Evolutionary conservation across 64 coral and sea anemone genomes (phyloP).

Genomic region (Platygyra sinensis): DNA sequence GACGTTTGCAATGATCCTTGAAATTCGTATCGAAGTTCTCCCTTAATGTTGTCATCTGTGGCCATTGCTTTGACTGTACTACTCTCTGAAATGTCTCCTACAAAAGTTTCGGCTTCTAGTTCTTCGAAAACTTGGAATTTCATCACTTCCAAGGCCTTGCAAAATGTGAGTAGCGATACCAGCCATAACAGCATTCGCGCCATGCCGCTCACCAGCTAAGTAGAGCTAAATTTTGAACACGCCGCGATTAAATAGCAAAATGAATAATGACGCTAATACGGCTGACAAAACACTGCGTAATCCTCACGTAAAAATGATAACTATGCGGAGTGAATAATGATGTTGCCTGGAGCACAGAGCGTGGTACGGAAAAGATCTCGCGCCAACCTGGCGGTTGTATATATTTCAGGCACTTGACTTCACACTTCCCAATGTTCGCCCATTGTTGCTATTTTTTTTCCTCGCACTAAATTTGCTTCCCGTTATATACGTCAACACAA

Average conservation of each 20-base stretch:
- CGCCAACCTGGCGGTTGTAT: neutral
- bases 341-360: neutral
- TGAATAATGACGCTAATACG: neutral
- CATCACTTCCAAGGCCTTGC: neutral
- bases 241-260: neutral
- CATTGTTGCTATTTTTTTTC: neutral
- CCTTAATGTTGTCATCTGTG: neutral
- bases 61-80: neutral
- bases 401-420: constrained; percentile 16
- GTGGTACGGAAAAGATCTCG: neutral
- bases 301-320: constrained; percentile 10
- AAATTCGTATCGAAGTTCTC: constrained; percentile 7
- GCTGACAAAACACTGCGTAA: neutral
- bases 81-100: constrained; percentile 45
- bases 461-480: neutral
- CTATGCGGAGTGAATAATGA: neutral
- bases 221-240: neutral
- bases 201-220: neutral
- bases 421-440: constrained; percentile 2
- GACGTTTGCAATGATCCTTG: constrained; percentile 27
- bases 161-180: neutral
- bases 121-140: constrained; percentile 58
- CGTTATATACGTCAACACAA: neutral
- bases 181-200: neutral
- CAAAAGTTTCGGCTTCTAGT: constrained; percentile 41